Evolutionary conservation across 2,888 invertebrate genomes (phyloP), one percentile per base, ranked within the genome.

Genomic region (Idaea dimidiata): DNA sequence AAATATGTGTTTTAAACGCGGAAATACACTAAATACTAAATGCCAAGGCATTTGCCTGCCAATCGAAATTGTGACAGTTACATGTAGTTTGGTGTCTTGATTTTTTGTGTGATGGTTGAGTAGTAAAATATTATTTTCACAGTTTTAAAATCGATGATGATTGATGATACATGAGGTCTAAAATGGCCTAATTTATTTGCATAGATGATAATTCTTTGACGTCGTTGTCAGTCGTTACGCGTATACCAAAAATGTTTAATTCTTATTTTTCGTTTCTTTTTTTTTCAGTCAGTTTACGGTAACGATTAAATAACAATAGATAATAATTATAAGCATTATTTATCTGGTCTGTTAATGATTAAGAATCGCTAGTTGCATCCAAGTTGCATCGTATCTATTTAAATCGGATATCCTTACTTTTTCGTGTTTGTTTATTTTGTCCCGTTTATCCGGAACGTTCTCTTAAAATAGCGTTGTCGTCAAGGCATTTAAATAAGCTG

Each of bases 381-480:
- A 10, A 14, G 43, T 43, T 43, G 14, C 43, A 43, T 43, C 43
- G 43, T 10, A 43, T 43, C 14, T 43, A 43, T 43, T 43, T 14
- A 43, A 55, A 55, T 54, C 58, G 60, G 43, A 56, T 18, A 56
- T 56, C 61, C 59, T 62, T 59, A 17, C 59, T 59, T 54, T 24
- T 43, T 43, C 14, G 6, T 43, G 61, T 58, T 62, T 43, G 58
- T 56, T 17, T 17, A 17, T 56, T 62, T 59, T 69, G 72, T 74
- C 76, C 75, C 74, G 74, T 74, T 73, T 70, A 68, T 66, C 72
- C 71, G 74, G 70, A 69, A 75, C 70, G 71, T 67, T 67, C 64
- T 72, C 76, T 84, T 83, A 84, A 84, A 86, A 87, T 87, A 87
- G 79, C 76, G 69, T 74, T 79, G 79, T 79, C 79, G 81, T 79